Evolutionary conservation across 2,888 invertebrate genomes (phyloP), one percentile per base, ranked within the genome.

Genomic region (Villa cingulata): DNA sequence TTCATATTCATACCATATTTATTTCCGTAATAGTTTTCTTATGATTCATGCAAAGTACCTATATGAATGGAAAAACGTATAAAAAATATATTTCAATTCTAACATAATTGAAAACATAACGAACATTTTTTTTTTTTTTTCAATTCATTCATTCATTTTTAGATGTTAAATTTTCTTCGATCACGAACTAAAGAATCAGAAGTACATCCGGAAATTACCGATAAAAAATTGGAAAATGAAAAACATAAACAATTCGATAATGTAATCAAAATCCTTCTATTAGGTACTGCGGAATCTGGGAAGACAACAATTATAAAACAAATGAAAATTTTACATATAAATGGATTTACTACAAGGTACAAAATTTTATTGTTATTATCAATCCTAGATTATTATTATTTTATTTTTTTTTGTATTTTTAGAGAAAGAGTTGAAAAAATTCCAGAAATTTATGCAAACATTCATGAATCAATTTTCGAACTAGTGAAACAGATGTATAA

Each of bases 261-360:
- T 41, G 62, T 56, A 62, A 76, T 63, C 57, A 79, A 81, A 64
- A 65, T 82, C 12, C 63, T 82, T 37, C 61, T 83, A 0, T 62
- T 82, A 4, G 82, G 82, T 1, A 82, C 86, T 0, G 86, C 86
- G 0, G 87, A 87, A 60, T 84, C 86, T 12, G 87, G 87, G 0
- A 88, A 88, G 64, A 87, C 87, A 0, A 88, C 88, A 0, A 83
- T 88, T 16, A 80, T 87, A 20, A 88, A 88, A 60, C 88, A 88
- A 66, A 88, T 88, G 87, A 83, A 81, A 64, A 87, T 88, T 56
- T 67, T 88, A 38, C 86, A 88, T 59, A 79, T 86, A 6, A 80
- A 84, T 60, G 87, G 85, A 45, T 87, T 83, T 57, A 75, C 79
- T 16, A 72, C 78, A 16, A 75, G 76, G 86, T 86, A 72, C 32